Evolutionary conservation across 2,113 vertebrate species (phyloP).

Genomic region (Saguinus midas): DNA sequence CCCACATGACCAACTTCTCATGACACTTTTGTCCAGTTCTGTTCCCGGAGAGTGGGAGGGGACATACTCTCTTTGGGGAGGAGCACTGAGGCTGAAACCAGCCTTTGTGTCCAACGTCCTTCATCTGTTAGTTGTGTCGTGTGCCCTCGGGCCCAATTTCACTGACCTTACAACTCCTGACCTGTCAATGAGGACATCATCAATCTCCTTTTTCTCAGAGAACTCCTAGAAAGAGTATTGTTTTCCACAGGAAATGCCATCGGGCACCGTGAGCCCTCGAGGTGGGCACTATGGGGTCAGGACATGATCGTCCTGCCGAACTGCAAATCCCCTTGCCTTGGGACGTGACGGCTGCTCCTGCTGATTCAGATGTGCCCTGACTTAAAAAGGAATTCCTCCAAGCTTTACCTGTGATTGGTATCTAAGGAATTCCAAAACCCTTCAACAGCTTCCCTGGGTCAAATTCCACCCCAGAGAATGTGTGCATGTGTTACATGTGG

Average conservation of each 20-base stretch:
- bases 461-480: background rate
- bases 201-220: background rate
- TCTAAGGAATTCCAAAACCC: background rate
- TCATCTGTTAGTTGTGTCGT: background rate
- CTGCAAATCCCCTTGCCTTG: accelerated
- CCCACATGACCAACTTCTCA: background rate
- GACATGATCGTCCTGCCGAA: accelerated
- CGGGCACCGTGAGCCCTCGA: accelerated
- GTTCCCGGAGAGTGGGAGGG: background rate
- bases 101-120: background rate
- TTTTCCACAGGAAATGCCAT: background rate
- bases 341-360: background rate
- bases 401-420: background rate
- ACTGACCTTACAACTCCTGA: background rate
- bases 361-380: too few species aligned
- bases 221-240: background rate
- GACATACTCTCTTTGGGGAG: accelerated
- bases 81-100: background rate
- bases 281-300: too few species aligned
- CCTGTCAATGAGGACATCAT: background rate
- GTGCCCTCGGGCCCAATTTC: background rate
- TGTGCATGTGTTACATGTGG: too few species aligned
- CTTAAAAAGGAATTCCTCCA: background rate
- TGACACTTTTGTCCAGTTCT: too few species aligned
- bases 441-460: background rate